Percentiles rank a stretch among this genome's conserved stretches.
These are phyloP conservation scores for Drosophila burlai DNA, from an alignment of 1,140 invertebrate genomes.

Conservation along the genomic window DNA sequence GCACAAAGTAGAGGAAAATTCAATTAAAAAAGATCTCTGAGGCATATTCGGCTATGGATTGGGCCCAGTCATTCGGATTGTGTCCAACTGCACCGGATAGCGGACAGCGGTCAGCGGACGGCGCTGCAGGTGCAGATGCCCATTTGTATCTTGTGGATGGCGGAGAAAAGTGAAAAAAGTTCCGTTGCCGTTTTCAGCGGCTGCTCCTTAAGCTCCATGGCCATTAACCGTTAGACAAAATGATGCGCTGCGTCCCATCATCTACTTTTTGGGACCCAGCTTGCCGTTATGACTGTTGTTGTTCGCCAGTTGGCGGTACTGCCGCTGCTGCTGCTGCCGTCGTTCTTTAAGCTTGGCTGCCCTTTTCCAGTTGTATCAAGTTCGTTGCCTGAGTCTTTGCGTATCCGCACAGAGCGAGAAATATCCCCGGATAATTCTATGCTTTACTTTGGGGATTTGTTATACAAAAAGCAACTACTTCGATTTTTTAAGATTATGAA, in stretches of 20 bases:
- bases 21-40: conserved; percentile 65
- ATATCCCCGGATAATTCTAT: background rate
- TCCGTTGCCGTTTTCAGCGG: conserved; percentile 57
- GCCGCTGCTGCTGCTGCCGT: conserved; percentile 7
- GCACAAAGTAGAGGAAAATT: conserved; percentile 46
- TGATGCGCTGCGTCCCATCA: conserved; percentile 46
- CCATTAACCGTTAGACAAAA: conserved; percentile 74
- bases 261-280: conserved; percentile 53
- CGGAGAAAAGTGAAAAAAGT: conserved; percentile 75
- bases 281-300: conserved; percentile 60
- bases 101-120: background rate
- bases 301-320: conserved; percentile 6
- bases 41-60: background rate
- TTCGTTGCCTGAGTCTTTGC: conserved; percentile 68
- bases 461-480: background rate
- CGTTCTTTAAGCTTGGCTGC: conserved; percentile 58
- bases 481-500: too few species aligned
- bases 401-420: conserved; percentile 10
- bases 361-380: conserved; percentile 55
- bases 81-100: conserved; percentile 24
- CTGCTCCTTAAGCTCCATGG: conserved; percentile 47
- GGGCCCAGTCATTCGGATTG: conserved; percentile 57
- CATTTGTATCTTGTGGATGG: conserved; percentile 59
- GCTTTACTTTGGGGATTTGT: background rate
- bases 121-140: conserved; percentile 53